A percentile compares a stretch with the other conserved stretches of the same genome.
These are phyloP conservation scores for Nerophis lumbriciformis DNA, from an alignment of 2,113 vertebrate genomes.

Conservation along the genomic window DNA sequence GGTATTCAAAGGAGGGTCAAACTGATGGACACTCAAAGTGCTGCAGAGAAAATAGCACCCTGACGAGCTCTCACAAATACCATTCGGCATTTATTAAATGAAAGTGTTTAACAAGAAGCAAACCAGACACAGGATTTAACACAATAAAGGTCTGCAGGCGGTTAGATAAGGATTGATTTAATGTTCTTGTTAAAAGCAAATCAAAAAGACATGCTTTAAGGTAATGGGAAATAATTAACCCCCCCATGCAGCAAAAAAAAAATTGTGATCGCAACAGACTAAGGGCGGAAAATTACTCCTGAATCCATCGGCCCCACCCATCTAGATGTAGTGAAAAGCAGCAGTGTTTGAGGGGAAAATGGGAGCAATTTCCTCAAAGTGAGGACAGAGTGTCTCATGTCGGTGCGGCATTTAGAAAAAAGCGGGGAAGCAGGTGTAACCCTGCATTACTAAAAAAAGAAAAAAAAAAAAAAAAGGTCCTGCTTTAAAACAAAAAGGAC, in stretches of 20 bases:
- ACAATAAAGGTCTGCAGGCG: conserved; percentile 52
- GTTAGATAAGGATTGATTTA: conserved; percentile 37
- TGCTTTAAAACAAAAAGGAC: not conserved
- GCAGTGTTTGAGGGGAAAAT: conserved; percentile 49
- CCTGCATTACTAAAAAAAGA: not conserved
- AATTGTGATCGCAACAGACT: conserved; percentile 51
- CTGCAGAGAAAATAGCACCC: not conserved
- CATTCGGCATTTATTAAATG: conserved; percentile 11
- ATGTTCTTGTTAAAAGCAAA: conserved; percentile 26
- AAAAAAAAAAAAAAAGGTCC: not conserved
- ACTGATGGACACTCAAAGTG: conserved; percentile 12
- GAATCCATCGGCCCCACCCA: conserved; percentile 52
- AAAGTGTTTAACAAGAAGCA: conserved; percentile 23
- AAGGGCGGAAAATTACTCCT: conserved; percentile 36
- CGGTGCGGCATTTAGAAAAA: not conserved
- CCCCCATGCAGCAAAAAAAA: conserved; percentile 25
- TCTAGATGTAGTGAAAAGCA: conserved; percentile 44
- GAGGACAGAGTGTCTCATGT: conserved; percentile 18
- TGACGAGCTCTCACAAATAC: conserved; percentile 1
- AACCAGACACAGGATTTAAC: conserved; percentile 34
- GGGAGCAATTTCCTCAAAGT: conserved; percentile 50
- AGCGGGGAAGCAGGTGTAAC: not conserved
- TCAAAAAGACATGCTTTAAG: conserved; percentile 9
- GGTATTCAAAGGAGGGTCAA: not conserved
- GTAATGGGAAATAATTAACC: conserved; percentile 39